Conservation (phyloP, 1,140 invertebrate genomes). For the Caenorhabditis latens region DNA sequence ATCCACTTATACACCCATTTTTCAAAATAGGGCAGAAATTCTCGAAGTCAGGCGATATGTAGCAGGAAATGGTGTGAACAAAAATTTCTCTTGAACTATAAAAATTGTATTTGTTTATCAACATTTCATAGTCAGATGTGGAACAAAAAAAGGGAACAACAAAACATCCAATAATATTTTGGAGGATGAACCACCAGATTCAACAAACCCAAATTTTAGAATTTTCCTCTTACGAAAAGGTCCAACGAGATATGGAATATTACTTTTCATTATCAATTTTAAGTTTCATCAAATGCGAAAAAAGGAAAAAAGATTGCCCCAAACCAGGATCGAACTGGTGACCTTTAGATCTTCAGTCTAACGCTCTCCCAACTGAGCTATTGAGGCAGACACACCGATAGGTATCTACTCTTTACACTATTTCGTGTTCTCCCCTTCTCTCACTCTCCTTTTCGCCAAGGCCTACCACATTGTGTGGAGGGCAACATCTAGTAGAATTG, state of each 20-base stretch:
- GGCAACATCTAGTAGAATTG: neutral
- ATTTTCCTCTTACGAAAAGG: too few relatives aligned
- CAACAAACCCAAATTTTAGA: neutral
- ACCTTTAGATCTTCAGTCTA: constrained; percentile 76
- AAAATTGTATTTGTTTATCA: too few relatives aligned
- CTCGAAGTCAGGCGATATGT: too few relatives aligned
- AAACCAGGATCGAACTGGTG: constrained; percentile 71
- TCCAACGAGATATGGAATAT: too few relatives aligned
- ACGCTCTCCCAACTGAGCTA: constrained; percentile 78
- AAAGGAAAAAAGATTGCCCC: constrained; percentile 57
- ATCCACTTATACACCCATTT: constrained; percentile 1
- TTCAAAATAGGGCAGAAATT: neutral
- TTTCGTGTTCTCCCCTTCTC: neutral
- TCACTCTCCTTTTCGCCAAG: neutral
- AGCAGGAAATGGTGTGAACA: too few relatives aligned
- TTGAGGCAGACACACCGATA: constrained; percentile 46
- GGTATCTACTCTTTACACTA: neutral
- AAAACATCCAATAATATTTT: neutral
- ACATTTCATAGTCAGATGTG: neutral
- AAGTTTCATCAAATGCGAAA: neutral
- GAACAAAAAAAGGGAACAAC: neutral
- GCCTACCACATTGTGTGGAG: neutral
- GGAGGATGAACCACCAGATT: neutral
- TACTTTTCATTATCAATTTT: too few relatives aligned
- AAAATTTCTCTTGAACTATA: too few relatives aligned